Conservation (phyloP, 2,888 invertebrate species). For the Phortica okadai region DNA sequence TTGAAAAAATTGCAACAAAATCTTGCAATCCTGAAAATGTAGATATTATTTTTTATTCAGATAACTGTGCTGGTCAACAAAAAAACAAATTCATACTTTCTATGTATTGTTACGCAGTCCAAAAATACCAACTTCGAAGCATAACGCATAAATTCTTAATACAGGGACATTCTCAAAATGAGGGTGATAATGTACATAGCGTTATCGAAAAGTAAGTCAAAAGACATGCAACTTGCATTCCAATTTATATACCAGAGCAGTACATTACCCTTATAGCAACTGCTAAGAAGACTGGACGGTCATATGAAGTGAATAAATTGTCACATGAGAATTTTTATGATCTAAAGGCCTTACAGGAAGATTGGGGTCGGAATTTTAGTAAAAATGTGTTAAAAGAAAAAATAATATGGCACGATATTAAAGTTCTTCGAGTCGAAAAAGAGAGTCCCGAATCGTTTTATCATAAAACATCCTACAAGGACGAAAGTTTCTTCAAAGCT, state of each 20-base stretch:
- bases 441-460: slow-evolving; percentile 3
- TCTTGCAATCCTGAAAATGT: slow-evolving; percentile 39
- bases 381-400: slow-evolving; percentile 27
- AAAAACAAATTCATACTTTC: slow-evolving; percentile 35
- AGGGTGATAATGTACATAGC: slow-evolving; percentile 66
- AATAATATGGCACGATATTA: slow-evolving; percentile 29
- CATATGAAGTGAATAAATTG: slow-evolving; percentile 45
- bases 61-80: slow-evolving; percentile 62
- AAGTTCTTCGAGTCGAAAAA: slow-evolving; percentile 25
- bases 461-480: neutral
- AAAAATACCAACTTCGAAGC: slow-evolving; percentile 46
- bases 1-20: slow-evolving; percentile 39
- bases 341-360: slow-evolving; percentile 40
- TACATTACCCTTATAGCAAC: slow-evolving; percentile 44
- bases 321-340: slow-evolving; percentile 42
- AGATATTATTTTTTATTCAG: slow-evolving; percentile 60
- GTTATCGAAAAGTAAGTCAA: slow-evolving; percentile 65
- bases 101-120: slow-evolving; percentile 34
- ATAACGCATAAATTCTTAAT: slow-evolving; percentile 67
- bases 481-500: neutral
- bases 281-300: slow-evolving; percentile 49
- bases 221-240: slow-evolving; percentile 57
- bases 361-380: slow-evolving; percentile 36
- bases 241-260: slow-evolving; percentile 57
- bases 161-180: slow-evolving; percentile 68